phyloP scores from a whole-genome alignment of 2,797 vertebrate species.

The Kryptolebias ocellatus region DNA sequence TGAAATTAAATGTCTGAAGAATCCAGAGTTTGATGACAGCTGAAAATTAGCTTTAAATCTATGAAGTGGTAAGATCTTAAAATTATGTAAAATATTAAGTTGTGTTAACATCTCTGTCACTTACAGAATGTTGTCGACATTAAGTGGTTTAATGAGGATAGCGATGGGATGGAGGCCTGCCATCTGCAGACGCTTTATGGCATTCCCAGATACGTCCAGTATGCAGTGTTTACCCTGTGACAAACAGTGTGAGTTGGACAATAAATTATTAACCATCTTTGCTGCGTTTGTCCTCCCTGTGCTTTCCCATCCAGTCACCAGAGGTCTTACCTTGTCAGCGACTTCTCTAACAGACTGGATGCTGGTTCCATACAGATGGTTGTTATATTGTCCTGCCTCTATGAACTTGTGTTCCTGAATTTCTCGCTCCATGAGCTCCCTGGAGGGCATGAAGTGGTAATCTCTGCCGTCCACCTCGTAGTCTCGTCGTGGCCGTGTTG shows the following conservation, averaged over 20 bases:
- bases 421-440: slow-evolving; percentile 97
- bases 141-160: slow-evolving; percentile 94
- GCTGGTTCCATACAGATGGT: slow-evolving; percentile 96
- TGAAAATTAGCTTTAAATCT: too few relatives aligned
- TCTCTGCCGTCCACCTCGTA: slow-evolving; percentile 96
- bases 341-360: slow-evolving; percentile 95
- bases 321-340: slow-evolving; percentile 89
- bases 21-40: too few relatives aligned
- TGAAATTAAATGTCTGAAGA: too few relatives aligned
- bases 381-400: slow-evolving; percentile 98
- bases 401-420: slow-evolving; percentile 99
- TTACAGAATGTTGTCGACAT: slow-evolving; percentile 95
- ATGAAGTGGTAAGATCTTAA: too few relatives aligned
- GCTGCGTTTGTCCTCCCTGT: background rate
- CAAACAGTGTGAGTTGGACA: slow-evolving; percentile 14
- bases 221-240: slow-evolving; percentile 96
- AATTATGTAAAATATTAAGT: too few relatives aligned
- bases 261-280: background rate
- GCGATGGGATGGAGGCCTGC: slow-evolving; percentile 93
- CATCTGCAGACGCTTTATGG: slow-evolving; percentile 95
- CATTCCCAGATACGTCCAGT: slow-evolving; percentile 97
- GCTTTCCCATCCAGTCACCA: too few relatives aligned
- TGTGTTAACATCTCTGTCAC: slow-evolving; percentile 56
- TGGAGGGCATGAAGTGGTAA: slow-evolving; percentile 96
- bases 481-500: slow-evolving; percentile 94